These are phyloP conservation scores for Delia radicum DNA, from an alignment of 1,140 invertebrate species.

Conservation along the genomic window DNA sequence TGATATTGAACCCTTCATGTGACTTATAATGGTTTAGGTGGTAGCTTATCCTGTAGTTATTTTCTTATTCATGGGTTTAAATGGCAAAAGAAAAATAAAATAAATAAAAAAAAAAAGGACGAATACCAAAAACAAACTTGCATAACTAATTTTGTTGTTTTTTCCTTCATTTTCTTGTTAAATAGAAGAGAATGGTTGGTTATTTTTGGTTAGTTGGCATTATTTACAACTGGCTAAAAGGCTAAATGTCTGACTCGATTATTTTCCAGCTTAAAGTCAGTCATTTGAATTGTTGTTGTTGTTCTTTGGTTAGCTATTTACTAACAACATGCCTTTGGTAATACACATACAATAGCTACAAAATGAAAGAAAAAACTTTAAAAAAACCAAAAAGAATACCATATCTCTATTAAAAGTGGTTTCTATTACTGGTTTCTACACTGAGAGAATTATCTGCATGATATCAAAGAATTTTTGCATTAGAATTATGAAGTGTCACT, in stretches of 20 bases:
- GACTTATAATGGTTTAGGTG: not conserved
- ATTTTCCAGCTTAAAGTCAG: slow-evolving; percentile 19
- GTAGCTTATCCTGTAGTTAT: not conserved
- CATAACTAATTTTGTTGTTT: not conserved
- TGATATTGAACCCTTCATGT: slow-evolving; percentile 3
- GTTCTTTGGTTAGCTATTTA: slow-evolving; percentile 1
- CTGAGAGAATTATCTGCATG: no score
- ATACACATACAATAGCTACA: no score
- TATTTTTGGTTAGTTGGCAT: not conserved
- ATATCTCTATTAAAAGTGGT: slow-evolving; percentile 12
- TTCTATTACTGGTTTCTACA: slow-evolving; percentile 4
- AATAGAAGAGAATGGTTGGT: not conserved
- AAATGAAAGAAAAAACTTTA: not conserved
- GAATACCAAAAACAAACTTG: not conserved
- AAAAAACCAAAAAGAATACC: not conserved
- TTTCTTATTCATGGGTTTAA: not conserved
- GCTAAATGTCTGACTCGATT: slow-evolving; percentile 22
- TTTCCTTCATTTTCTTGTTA: not conserved
- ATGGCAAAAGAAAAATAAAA: not conserved
- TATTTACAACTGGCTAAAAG: slow-evolving; percentile 21
- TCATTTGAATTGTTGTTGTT: slow-evolving; percentile 19
- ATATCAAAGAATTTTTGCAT: no score
- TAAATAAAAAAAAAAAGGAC: not conserved
- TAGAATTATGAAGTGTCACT: no score
- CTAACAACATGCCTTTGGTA: slow-evolving; percentile 6